Conservation (phyloP, 2,888 invertebrate species). For the Cheilosia impressa region DNA sequence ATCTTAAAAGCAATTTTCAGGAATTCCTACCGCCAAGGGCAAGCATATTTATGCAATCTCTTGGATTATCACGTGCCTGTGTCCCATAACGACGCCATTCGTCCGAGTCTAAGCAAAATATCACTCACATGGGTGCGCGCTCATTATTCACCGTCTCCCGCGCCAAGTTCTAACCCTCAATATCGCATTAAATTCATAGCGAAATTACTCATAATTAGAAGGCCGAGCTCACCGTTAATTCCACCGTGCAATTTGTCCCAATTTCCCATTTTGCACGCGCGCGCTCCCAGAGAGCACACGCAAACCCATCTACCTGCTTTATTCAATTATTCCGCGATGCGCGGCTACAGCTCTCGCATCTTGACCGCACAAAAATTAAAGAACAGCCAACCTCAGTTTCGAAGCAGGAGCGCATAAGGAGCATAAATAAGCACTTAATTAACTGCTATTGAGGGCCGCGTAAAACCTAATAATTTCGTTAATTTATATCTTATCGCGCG, state of each 20-base stretch:
- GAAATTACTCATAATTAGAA: constrained; percentile 73
- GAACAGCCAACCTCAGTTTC: constrained; percentile 5
- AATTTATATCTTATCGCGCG: constrained; percentile 67
- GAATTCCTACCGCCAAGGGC: constrained; percentile 20
- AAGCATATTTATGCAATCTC: background rate
- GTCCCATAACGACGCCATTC: constrained; percentile 43
- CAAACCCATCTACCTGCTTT: constrained; percentile 34
- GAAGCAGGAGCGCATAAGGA: constrained; percentile 67
- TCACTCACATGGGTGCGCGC: constrained; percentile 23
- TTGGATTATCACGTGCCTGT: constrained; percentile 53
- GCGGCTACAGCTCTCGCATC: background rate
- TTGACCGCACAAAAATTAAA: background rate
- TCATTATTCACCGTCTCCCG: constrained; percentile 21
- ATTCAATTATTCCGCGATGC: constrained; percentile 34
- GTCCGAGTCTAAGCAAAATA: constrained; percentile 52
- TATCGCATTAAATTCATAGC: constrained; percentile 35
- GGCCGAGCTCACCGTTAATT: constrained; percentile 68
- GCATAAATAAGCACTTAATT: constrained; percentile 76
- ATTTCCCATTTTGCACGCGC: constrained; percentile 68
- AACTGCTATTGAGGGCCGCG: constrained; percentile 72
- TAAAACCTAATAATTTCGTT: constrained; percentile 74
- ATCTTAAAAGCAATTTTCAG: background rate
- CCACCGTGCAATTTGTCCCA: constrained; percentile 69
- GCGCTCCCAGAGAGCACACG: constrained; percentile 21
- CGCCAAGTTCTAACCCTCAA: constrained; percentile 8